Base-by-base conservation (phyloP, 1,140 invertebrate species). In the Bombus polaris region DNA sequence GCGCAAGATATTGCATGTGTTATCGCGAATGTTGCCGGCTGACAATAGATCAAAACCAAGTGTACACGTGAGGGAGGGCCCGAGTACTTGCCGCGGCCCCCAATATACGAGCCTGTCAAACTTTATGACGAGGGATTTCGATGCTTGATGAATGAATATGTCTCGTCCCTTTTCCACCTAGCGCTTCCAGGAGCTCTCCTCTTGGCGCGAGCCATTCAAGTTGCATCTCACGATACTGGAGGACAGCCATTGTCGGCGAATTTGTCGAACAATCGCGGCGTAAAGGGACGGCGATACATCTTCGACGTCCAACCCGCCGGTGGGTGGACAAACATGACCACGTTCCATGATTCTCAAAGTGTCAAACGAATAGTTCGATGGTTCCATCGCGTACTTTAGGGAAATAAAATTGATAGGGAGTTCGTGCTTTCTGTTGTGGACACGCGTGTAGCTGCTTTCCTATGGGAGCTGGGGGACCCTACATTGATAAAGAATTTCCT, bases 61-160 rank as follows among this genome's bases (percentile, higher is more conserved):
- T 65, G 81, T 71, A 68, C 71, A 83, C 81, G 88, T 75, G 87
- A 22, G 44, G 9, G n/a, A 57, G 12, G 65, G 81, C 84, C 82
- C 85, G 85, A 90, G 87, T 87, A 87, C 85, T 90, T 91, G 89
- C 88, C 84, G 81, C 84, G 74, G 81, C 82, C 81, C 47, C 88
- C 89, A 91, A 92, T 91, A 88, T 89, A 90, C 88, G 88, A 88
- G 72, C 87, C 87, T 86, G 91, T 92, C 90, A 91, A 91, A 91
- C 85, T 91, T 92, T 85, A 85, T 89, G 90, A 92, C 91, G 90
- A 91, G 70, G 86, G 86, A 88, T 91, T 90, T 89, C 85, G 85
- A 91, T 92, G 79, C 88, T 89, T 92, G 89, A 92, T 92, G 86
- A 91, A 92, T 91, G 90, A 91, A 91, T 86, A 70, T 32, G 35